Conservation (phyloP, 1,140 invertebrate genomes). For the Rhagoletis pomonella region DNA sequence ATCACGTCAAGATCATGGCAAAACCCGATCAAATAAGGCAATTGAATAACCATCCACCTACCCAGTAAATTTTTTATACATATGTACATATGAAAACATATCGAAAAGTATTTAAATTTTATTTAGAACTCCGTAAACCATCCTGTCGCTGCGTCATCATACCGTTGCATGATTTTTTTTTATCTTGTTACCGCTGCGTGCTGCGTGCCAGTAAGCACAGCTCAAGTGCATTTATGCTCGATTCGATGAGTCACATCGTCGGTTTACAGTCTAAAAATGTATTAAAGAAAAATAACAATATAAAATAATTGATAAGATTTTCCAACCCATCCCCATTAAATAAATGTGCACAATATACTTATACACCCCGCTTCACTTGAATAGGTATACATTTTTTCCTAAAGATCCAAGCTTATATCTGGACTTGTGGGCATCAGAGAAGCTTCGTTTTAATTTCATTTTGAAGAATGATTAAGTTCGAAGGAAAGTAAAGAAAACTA, state of each 20-base stretch:
- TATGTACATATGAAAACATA: background rate
- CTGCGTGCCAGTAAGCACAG: background rate
- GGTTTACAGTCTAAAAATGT: background rate
- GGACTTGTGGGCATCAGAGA: too few relatives aligned
- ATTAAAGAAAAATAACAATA: background rate
- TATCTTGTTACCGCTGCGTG: background rate
- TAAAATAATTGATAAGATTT: conserved; percentile 46
- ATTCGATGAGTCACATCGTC: background rate
- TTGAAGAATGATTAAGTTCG: too few relatives aligned
- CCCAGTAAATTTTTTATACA: background rate
- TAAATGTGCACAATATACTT: background rate
- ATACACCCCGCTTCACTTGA: too few relatives aligned
- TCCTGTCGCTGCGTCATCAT: too few relatives aligned
- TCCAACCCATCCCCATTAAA: conserved; percentile 21
- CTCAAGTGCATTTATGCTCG: background rate
- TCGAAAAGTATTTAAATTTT: background rate
- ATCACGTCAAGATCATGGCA: background rate
- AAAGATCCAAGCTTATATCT: too few relatives aligned
- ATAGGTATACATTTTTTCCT: too few relatives aligned
- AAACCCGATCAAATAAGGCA: background rate
- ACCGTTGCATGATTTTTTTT: too few relatives aligned
- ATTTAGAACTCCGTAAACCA: too few relatives aligned
- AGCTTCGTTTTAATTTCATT: too few relatives aligned
- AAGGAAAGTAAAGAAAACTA: too few relatives aligned
- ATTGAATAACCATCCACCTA: background rate